Base-by-base conservation (phyloP, 2,888 invertebrate species). In the Zhuqinia jingwanae region DNA sequence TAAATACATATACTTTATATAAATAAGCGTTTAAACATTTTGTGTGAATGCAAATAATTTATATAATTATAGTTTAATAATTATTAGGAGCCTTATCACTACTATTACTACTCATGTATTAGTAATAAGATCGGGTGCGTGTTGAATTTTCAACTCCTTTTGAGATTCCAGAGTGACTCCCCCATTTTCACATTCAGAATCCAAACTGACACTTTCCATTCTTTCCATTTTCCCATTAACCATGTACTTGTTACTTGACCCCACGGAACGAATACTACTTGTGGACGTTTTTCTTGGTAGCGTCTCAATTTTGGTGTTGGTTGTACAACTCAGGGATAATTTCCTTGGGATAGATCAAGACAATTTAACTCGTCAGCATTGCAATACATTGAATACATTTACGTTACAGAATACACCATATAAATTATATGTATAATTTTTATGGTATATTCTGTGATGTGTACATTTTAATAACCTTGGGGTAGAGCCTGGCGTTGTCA, bases 361-460 rank as follows among this genome's bases (percentile, higher is more conserved):
- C 85, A 85, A 79, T 85, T 85, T 79, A 5, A 85, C 73, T 17
- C 58, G 2, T 65, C n/a, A n/a, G n/a, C n/a, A n/a, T n/a, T n/a
- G n/a, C n/a, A n/a, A n/a, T n/a, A n/a, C n/a, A n/a, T n/a, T n/a
- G n/a, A n/a, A n/a, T n/a, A n/a, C n/a, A n/a, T n/a, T n/a, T n/a
- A n/a, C n/a, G n/a, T n/a, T n/a, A n/a, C n/a, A n/a, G n/a, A n/a
- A n/a, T n/a, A n/a, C n/a, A n/a, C n/a, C n/a, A n/a, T n/a, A n/a
- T n/a, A n/a, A n/a, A n/a, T n/a, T n/a, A n/a, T n/a, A n/a, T n/a
- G n/a, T n/a, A n/a, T n/a, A n/a, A n/a, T n/a, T n/a, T n/a, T n/a
- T n/a, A n/a, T n/a, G n/a, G n/a, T n/a, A n/a, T n/a, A n/a, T n/a
- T n/a, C n/a, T n/a, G n/a, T n/a, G n/a, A n/a, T n/a, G 10, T 63